A percentile compares a stretch with the other conserved stretches of the same genome.
phyloP scores from a whole-genome alignment of 1,140 invertebrate species.

The Euschistus heros region DNA sequence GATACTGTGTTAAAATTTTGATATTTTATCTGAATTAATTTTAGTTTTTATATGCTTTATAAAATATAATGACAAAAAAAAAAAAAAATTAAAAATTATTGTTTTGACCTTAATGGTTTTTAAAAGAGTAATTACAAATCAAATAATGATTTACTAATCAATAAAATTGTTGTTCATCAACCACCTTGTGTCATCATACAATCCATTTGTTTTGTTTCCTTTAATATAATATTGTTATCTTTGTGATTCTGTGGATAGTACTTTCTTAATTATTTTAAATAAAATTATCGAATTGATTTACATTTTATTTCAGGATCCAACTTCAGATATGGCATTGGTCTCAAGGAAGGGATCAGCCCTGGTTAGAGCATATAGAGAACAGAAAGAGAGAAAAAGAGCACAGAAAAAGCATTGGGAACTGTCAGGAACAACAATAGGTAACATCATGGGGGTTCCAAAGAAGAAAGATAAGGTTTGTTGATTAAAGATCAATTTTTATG shows the following conservation, averaged over 20 bases:
- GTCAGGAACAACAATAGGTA: constrained; percentile 90
- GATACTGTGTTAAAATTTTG: too few relatives aligned
- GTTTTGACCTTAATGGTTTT: too few relatives aligned
- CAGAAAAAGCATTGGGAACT: constrained; percentile 99
- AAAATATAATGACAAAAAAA: too few relatives aligned
- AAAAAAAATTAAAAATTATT: too few relatives aligned
- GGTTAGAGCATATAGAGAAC: constrained; percentile 83
- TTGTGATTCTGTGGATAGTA: background rate
- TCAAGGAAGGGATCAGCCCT: constrained; percentile 89
- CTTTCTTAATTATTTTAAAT: background rate
- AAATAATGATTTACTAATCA: too few relatives aligned
- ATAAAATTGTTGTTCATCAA: too few relatives aligned
- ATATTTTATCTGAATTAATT: too few relatives aligned
- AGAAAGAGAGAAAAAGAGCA: constrained; percentile 89
- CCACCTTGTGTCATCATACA: too few relatives aligned
- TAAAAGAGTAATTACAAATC: too few relatives aligned
- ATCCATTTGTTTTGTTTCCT: background rate
- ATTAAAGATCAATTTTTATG: constrained; percentile 44
- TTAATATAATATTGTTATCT: background rate
- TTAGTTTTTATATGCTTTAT: too few relatives aligned
- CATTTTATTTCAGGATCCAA: constrained; percentile 68
- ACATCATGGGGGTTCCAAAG: constrained; percentile 91
- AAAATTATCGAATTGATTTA: too few relatives aligned
- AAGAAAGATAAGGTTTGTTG: constrained; percentile 59
- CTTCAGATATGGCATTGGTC: constrained; percentile 94